phyloP scores from a whole-genome alignment of 2,113 vertebrate species.

The Festucalex cinctus region DNA sequence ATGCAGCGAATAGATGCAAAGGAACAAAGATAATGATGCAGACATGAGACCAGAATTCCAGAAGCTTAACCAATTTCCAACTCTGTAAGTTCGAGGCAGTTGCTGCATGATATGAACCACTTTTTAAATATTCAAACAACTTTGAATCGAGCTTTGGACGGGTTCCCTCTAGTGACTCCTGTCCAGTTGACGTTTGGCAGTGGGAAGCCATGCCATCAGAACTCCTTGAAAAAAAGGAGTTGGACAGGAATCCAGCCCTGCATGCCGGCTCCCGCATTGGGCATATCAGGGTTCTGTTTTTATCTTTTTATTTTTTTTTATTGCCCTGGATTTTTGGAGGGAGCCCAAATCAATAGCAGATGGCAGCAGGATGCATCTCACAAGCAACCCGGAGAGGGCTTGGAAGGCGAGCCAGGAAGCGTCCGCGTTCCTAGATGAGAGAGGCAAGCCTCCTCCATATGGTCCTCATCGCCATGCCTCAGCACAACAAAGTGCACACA shows the following conservation, averaged over 20 bases:
- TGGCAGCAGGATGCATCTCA: constrained; percentile 68
- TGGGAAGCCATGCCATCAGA: constrained; percentile 2
- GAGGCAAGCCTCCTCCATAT: constrained; percentile 60
- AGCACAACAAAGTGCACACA: constrained; percentile 47
- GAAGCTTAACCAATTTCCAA: constrained; percentile 14
- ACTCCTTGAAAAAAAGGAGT: constrained; percentile 38
- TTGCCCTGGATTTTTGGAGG: constrained; percentile 58
- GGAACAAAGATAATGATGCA: constrained; percentile 15
- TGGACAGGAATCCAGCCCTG: constrained; percentile 39
- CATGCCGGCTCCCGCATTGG: constrained; percentile 32
- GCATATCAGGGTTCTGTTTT: constrained; percentile 35
- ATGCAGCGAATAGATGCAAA: constrained; percentile 11
- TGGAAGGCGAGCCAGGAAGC: constrained; percentile 63
- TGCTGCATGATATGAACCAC: background rate
- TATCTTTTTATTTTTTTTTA: background rate
- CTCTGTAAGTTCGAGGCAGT: background rate
- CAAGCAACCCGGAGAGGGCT: constrained; percentile 68
- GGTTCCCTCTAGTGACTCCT: background rate
- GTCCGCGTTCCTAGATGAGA: constrained; percentile 59
- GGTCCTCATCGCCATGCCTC: constrained; percentile 51
- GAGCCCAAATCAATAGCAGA: constrained; percentile 71
- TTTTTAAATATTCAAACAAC: constrained; percentile 8
- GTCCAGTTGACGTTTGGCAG: background rate
- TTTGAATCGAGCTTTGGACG: background rate
- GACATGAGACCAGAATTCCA: constrained; percentile 2